Base-by-base conservation (phyloP, 2,113 vertebrate genomes). In the Salvator merianae region DNA sequence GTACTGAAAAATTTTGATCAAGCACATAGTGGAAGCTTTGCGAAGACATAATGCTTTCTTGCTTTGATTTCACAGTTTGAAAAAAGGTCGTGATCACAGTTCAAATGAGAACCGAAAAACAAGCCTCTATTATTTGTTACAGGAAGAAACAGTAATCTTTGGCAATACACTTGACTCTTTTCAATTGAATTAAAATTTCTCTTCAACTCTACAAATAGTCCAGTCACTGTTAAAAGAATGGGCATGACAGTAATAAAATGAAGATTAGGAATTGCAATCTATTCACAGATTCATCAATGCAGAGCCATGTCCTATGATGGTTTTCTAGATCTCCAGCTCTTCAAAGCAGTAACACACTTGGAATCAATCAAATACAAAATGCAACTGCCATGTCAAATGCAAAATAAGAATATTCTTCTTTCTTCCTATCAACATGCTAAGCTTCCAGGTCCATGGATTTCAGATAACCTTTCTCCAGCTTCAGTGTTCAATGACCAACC, bases 41-140 rank as follows among this genome's bases (percentile, higher is more conserved):
- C 34, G 73, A 72, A 81, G 72, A 81, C 79, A 86, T 76, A 70
- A 76, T 71, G 72, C 71, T n/a, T n/a, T n/a, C n/a, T n/a, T n/a
- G n/a, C n/a, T 86, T 86, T 81, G 62, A 81, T 86, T 86, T 82
- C 73, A 82, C n/a, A n/a, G 62, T 77, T 70, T 72, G 47, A 84
- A 34, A 82, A 77, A 86, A 82, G 50, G 79, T 77, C 79, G 62
- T 30, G 79, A 76, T 77, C 53, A 69, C 84, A 86, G 66, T 81
- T 77, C 30, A 30, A 62, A 62, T 77, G 65, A 71, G 65, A 77
- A 65, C 65, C 65, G 78, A 77, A 84, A 70, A 84, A 59, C 28
- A 77, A 59, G 65, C 65, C 76, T 76, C 81, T 50, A 84, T 70
- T 81, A 71, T 69, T 81, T 81, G 84, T 70, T 82, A 40, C 73